These are phyloP conservation scores for Glyptemys insculpta DNA, from an alignment of 2,797 vertebrate genomes.

Conservation along the genomic window DNA sequence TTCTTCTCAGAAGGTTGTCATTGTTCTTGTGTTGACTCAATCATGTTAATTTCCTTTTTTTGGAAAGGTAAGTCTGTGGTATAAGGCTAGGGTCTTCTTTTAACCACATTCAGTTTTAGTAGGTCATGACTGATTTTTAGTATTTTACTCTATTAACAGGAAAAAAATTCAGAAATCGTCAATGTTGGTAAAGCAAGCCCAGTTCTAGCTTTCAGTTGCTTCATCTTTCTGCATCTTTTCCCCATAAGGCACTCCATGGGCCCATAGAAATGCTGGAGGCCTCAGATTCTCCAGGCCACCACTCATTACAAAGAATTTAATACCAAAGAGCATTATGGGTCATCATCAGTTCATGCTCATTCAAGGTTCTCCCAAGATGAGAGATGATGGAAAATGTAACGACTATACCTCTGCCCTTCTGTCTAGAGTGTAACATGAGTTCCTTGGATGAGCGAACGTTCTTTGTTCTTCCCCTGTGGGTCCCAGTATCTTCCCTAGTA, in stretches of 20 bases:
- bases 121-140: neutral
- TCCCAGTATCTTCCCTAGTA: neutral
- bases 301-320: slow-evolving; percentile 25
- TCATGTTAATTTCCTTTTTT: neutral
- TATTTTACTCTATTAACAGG: slow-evolving; percentile 39
- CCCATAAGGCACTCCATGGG: neutral
- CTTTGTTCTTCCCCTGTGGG: neutral
- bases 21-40: neutral
- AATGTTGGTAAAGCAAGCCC: slow-evolving; percentile 37
- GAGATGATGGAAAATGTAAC: neutral
- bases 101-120: neutral
- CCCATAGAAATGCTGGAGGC: slow-evolving; percentile 2
- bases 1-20: neutral
- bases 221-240: neutral
- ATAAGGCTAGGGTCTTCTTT: neutral
- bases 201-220: neutral
- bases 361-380: neutral
- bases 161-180: slow-evolving; percentile 43
- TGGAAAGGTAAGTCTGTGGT: neutral
- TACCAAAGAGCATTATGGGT: neutral
- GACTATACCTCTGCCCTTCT: neutral
- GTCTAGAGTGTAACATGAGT: too few relatives aligned
- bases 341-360: slow-evolving; percentile 13
- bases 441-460: neutral
- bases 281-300: slow-evolving; percentile 15